Conservation (phyloP, 2,888 invertebrate species). For the Drosophila stalkeri region DNA sequence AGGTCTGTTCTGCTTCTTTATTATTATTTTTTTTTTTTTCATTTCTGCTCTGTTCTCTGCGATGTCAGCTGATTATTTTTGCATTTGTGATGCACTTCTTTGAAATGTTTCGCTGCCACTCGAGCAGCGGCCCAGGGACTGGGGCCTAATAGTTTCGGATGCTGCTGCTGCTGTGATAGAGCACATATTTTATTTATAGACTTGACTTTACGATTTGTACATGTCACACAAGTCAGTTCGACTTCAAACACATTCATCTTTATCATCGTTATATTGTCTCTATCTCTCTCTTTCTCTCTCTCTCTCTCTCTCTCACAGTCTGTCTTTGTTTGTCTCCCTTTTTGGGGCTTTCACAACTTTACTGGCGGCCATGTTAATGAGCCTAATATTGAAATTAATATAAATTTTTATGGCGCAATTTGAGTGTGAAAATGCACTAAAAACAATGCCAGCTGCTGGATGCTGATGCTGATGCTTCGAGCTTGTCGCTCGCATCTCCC, state of each 20-base stretch:
- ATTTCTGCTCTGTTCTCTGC: neutral
- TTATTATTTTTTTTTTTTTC: too few species aligned
- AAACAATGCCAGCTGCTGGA: constrained; percentile 59
- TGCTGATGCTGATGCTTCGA: constrained; percentile 8
- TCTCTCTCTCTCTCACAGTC: neutral
- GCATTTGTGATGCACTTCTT: constrained; percentile 76
- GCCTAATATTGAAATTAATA: constrained; percentile 80
- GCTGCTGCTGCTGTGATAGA: constrained; percentile 29
- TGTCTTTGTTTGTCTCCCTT: neutral
- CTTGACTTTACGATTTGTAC: constrained; percentile 44
- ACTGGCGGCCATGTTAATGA: constrained; percentile 63
- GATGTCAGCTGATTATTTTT: constrained; percentile 75
- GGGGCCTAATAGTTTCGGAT: constrained; percentile 42
- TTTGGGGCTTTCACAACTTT: constrained; percentile 42
- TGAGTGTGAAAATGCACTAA: constrained; percentile 64
- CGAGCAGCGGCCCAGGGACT: constrained; percentile 2
- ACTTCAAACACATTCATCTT: constrained; percentile 27
- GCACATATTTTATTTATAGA: constrained; percentile 68
- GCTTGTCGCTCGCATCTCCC: constrained; percentile 34
- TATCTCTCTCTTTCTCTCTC: neutral
- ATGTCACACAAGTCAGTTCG: constrained; percentile 37
- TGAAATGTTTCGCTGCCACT: constrained; percentile 34
- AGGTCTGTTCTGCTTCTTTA: constrained; percentile 15
- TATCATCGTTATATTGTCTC: constrained; percentile 3
- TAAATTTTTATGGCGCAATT: constrained; percentile 71